phyloP scores from a whole-genome alignment of 1,140 invertebrate genomes.

The Drosophila tropicalis region DNA sequence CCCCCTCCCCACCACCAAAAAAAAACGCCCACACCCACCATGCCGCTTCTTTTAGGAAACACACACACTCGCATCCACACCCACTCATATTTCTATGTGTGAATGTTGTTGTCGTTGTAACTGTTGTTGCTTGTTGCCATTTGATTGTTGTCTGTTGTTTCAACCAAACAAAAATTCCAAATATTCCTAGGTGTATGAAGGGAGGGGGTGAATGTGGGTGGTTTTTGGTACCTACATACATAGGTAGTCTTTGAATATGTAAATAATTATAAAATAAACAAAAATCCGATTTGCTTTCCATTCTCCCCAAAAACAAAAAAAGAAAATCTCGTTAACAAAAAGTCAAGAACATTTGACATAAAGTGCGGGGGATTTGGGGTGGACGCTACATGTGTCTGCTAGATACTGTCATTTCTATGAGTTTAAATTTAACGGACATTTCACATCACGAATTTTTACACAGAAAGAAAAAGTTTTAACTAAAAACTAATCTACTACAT shows the following conservation, averaged over 20 bases:
- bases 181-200: not conserved
- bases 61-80: not conserved
- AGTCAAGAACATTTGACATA: not conserved
- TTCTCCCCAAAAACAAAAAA: not conserved
- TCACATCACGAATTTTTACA: no score
- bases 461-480: no score
- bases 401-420: no score
- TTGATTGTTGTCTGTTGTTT: conserved; percentile 20
- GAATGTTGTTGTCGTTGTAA: conserved; percentile 4
- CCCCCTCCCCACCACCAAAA: no score
- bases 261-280: conserved; percentile 4
- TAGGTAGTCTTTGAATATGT: not conserved
- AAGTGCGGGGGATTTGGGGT: no score
- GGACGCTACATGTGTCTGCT: no score
- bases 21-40: conserved; percentile 38
- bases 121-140: conserved; percentile 17
- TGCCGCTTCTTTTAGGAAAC: not conserved
- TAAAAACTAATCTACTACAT: no score
- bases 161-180: conserved; percentile 6
- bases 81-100: not conserved
- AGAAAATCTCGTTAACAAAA: not conserved
- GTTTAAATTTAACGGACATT: no score
- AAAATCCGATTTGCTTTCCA: conserved; percentile 4
- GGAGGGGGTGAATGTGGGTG: not conserved
- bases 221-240: not conserved